Evolutionary conservation across 2,797 vertebrate genomes (phyloP), one percentile per base, ranked within the genome.

Genomic region (Clamator glandarius): DNA sequence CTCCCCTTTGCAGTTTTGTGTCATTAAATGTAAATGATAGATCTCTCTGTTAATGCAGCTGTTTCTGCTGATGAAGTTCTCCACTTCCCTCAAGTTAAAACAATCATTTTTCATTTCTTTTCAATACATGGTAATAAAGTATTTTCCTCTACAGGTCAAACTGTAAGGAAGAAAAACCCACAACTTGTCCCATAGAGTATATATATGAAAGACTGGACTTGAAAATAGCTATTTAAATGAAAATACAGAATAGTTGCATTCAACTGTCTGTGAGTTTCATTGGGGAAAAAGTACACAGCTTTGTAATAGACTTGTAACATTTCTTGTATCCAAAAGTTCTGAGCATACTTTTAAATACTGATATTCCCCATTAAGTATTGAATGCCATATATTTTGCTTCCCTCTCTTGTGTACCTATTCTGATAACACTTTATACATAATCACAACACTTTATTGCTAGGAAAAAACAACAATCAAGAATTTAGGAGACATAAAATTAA

Each of bases 231-330:
- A 31, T 18, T 23, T 52, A 36, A 81, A 76, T 35, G 10, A 46
- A 46, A 89, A 39, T 24, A 69, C 59, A 7, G 31, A 63, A 52
- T 0, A 2, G 36, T 3, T 59, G 25, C 17, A 62, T 0, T 0
- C 15, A 76, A 81, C 31, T 39, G 14, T 31, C 70, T 78, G 8
- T 3, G 3, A 52, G 9, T 58, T 52, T 5, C 31, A 54, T 6
- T 3, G 29, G 6, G 7, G 4, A 24, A 72, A 64, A 55, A 73
- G 29, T 2, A 42, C 21, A 62, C 2, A 54, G 8, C 23, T 59
- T 79, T 35, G 5, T 19, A 72, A 74, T 0, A 16, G 21, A 58
- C 41, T 8, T 54, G 36, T 16, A 81, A 42, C 6, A 44, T 21
- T 54, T 36, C 29, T 44, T 10, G 39, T 5, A 17, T 48, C 6